Conservation (phyloP, 2,797 vertebrate species). For the Myioborus melanocephalus region DNA sequence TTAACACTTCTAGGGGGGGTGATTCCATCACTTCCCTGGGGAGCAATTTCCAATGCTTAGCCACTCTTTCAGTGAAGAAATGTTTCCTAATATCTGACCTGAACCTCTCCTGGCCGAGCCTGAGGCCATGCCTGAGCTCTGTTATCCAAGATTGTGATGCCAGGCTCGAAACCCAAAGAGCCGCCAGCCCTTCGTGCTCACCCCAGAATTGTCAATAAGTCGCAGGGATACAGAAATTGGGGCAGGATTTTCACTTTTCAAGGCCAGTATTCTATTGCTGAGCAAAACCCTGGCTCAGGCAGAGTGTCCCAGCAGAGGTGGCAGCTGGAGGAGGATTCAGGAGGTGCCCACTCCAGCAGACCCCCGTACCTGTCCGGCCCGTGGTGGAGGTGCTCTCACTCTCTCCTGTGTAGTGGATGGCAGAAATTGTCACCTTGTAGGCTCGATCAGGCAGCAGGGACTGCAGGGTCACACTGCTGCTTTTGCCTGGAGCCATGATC, state of each 20-base stretch:
- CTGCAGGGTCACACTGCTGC: conserved; percentile 76
- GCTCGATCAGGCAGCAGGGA: conserved; percentile 83
- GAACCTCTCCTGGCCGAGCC: background rate
- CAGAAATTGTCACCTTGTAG: conserved; percentile 85
- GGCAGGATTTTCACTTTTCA: background rate
- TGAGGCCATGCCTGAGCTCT: background rate
- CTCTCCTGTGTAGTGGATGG: conserved; percentile 84
- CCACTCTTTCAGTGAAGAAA: background rate
- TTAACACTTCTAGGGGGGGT: background rate
- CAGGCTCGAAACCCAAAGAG: fast-evolving
- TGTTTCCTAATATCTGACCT: background rate
- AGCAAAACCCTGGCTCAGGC: background rate
- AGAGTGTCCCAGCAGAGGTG: background rate
- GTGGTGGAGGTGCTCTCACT: conserved; percentile 78
- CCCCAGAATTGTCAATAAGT: background rate
- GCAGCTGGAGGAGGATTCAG: background rate
- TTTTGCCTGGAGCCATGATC: conserved; percentile 81
- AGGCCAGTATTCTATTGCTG: background rate
- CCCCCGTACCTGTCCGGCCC: conserved; percentile 81
- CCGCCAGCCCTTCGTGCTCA: background rate
- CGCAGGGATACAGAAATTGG: fast-evolving
- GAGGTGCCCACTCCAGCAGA: fast-evolving
- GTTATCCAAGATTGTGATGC: fast-evolving
- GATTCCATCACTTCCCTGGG: no score
- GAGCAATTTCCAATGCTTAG: no score